Evolutionary conservation across 2,797 vertebrate genomes (phyloP).

Genomic region (Rhynchotus rufescens): DNA sequence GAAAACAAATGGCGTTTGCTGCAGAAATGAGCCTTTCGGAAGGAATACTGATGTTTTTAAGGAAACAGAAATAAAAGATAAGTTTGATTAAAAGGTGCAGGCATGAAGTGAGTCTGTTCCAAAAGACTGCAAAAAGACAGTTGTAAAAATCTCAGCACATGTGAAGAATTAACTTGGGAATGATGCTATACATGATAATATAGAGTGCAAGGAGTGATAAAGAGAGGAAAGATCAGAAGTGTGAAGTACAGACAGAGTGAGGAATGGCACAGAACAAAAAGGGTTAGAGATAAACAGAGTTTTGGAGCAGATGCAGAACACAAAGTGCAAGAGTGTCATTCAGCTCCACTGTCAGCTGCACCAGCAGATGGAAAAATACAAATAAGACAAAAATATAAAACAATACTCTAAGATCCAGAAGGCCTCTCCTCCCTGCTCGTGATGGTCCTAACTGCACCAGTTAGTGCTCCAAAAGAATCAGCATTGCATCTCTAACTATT

Average conservation of each 20-base stretch:
- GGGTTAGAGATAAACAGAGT: slow-evolving; percentile 56
- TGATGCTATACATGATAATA: background rate
- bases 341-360: slow-evolving; percentile 60
- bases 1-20: background rate
- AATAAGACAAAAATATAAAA: slow-evolving; percentile 41
- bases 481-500: slow-evolving; percentile 19
- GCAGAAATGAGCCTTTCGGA: background rate
- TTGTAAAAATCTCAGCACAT: background rate
- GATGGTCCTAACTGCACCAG: slow-evolving; percentile 9
- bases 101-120: background rate
- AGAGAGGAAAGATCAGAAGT: slow-evolving; percentile 52
- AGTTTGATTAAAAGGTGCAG: slow-evolving; percentile 31
- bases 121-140: background rate
- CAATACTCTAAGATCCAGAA: slow-evolving; percentile 45
- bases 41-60: background rate
- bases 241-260: slow-evolving; percentile 53
- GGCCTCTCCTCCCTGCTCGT: slow-evolving; percentile 26
- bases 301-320: slow-evolving; percentile 59
- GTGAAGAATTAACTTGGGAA: background rate
- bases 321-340: slow-evolving; percentile 62
- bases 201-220: slow-evolving; percentile 39
- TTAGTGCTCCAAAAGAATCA: background rate
- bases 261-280: slow-evolving; percentile 54
- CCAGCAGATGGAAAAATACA: slow-evolving; percentile 67
- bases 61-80: slow-evolving; percentile 21